Evolutionary conservation across 2,113 vertebrate genomes (phyloP).

Genomic region (Trogon melanurus): DNA sequence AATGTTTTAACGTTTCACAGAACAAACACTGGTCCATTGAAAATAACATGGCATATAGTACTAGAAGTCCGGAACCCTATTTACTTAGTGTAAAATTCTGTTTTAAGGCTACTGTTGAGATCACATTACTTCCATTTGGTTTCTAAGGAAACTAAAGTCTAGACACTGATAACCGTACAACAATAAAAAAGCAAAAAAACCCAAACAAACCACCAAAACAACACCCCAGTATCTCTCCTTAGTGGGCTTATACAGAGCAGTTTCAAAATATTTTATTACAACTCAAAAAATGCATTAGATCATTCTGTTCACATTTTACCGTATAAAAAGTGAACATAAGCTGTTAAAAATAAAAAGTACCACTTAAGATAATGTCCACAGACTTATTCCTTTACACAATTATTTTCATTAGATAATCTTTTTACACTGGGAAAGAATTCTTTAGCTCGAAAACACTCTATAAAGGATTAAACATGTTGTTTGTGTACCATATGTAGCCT

Average conservation of each 20-base stretch:
- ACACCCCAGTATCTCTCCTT: background rate
- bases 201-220: background rate
- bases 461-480: slow-evolving; percentile 43
- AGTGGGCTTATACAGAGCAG: background rate
- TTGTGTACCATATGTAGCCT: slow-evolving; percentile 36
- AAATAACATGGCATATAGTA: slow-evolving; percentile 18
- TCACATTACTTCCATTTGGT: slow-evolving; percentile 50
- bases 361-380: background rate
- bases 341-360: background rate
- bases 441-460: slow-evolving; percentile 33
- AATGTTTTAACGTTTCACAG: background rate
- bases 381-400: background rate
- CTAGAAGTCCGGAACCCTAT: slow-evolving; percentile 37
- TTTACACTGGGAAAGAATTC: slow-evolving; percentile 10
- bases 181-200: slow-evolving; percentile 3
- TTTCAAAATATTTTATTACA: slow-evolving; percentile 56
- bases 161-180: slow-evolving; percentile 3
- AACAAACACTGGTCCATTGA: background rate
- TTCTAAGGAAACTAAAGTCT: slow-evolving; percentile 34
- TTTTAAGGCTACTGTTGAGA: slow-evolving; percentile 56
- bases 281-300: slow-evolving; percentile 53
- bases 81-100: slow-evolving; percentile 45
- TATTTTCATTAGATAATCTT: slow-evolving; percentile 8
- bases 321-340: slow-evolving; percentile 48
- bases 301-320: slow-evolving; percentile 36